Evolutionary conservation across 2,797 vertebrate species (phyloP).

Genomic region (Eulemur rubriventer): DNA sequence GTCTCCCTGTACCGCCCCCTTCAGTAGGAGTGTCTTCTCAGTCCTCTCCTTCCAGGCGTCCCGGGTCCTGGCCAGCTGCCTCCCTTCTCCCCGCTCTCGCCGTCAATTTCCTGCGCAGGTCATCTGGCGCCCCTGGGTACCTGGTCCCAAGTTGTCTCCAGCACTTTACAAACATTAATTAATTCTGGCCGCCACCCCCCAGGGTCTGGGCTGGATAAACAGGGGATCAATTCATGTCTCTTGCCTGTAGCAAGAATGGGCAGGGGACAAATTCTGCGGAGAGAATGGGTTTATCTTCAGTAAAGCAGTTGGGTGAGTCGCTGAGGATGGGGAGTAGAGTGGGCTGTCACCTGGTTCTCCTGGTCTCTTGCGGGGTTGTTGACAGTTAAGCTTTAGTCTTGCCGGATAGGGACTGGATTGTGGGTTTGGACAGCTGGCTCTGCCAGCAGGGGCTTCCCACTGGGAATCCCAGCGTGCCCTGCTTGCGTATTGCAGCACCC

Average conservation of each 20-base stretch:
- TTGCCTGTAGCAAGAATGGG: background rate
- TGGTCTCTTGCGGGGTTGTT: background rate
- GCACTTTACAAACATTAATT: slow-evolving; percentile 79
- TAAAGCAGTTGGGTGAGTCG: background rate
- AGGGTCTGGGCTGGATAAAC: slow-evolving; percentile 31
- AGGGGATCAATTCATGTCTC: background rate
- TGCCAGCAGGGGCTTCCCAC: background rate
- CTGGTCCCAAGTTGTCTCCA: slow-evolving; percentile 56
- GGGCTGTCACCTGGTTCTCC: background rate
- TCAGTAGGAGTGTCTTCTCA: background rate
- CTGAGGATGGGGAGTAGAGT: background rate
- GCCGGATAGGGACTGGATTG: background rate
- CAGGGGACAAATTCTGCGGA: background rate
- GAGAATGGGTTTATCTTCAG: background rate
- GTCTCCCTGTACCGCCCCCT: background rate
- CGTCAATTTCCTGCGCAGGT: slow-evolving; percentile 72
- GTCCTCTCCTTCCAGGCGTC: background rate
- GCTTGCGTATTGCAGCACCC: background rate
- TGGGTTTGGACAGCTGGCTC: background rate
- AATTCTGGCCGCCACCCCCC: slow-evolving; percentile 70
- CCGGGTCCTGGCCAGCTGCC: background rate
- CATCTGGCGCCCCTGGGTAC: slow-evolving; percentile 74
- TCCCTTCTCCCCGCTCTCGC: background rate
- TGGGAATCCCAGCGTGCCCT: background rate
- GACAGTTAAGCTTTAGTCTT: background rate